Evolutionary conservation across 2,113 vertebrate genomes (phyloP).

Genomic region (Proteles cristata): DNA sequence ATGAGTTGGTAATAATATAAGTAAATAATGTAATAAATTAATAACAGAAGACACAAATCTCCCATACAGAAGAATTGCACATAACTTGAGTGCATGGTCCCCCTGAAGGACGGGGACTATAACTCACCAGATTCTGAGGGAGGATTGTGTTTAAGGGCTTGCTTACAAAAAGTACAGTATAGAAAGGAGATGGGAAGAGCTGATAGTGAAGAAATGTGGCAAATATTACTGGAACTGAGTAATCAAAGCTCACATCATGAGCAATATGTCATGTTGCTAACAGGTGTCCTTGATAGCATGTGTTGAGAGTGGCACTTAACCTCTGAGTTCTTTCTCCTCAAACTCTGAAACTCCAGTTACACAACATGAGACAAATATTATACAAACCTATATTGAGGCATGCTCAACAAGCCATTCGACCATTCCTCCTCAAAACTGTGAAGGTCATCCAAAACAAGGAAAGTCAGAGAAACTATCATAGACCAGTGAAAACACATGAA

Average conservation of each 20-base stretch:
- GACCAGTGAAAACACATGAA: neutral
- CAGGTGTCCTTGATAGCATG: too few species aligned
- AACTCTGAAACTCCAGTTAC: neutral
- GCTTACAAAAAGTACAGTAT: neutral
- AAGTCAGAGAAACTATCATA: neutral
- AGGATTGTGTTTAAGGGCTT: neutral
- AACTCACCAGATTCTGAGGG: neutral
- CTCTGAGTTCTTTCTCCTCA: neutral
- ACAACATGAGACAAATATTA: neutral
- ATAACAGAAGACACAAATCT: neutral
- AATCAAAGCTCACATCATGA: too few species aligned
- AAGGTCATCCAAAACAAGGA: neutral
- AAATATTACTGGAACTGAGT: neutral
- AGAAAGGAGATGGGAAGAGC: neutral
- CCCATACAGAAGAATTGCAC: neutral
- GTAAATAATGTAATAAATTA: neutral
- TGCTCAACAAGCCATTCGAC: neutral
- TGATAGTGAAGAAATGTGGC: neutral
- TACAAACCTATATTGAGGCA: neutral
- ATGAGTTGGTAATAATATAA: neutral
- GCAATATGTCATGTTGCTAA: neutral
- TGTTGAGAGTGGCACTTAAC: too few species aligned
- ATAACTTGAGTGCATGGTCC: neutral
- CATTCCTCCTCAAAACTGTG: neutral
- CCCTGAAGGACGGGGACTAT: accelerated